Conservation (phyloP, 2,888 invertebrate species). For the Sabatieria punctata region DNA sequence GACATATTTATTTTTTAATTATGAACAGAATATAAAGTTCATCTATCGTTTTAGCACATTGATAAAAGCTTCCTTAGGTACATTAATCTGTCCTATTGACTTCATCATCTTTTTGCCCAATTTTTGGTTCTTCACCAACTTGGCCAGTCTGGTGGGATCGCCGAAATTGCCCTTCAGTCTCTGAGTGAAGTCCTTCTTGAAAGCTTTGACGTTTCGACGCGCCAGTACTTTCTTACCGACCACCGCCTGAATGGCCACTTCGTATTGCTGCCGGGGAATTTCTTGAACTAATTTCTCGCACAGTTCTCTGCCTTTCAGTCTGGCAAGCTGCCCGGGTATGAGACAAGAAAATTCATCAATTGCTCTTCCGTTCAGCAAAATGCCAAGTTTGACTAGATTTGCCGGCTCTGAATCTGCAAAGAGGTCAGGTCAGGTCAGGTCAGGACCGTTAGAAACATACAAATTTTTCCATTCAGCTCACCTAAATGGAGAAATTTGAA, state of each 20-base stretch:
- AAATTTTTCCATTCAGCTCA: too few species aligned
- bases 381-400: background rate
- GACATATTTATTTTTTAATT: too few species aligned
- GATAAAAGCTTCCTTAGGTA: slow-evolving; percentile 83
- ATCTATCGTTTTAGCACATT: slow-evolving; percentile 49
- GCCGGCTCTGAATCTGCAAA: too few species aligned
- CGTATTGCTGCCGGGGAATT: slow-evolving; percentile 68
- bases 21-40: background rate
- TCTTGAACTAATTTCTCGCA: slow-evolving; percentile 58
- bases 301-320: slow-evolving; percentile 48
- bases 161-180: slow-evolving; percentile 68
- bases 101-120: slow-evolving; percentile 88
- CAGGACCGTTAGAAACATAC: too few species aligned
- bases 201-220: slow-evolving; percentile 66
- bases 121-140: slow-evolving; percentile 67
- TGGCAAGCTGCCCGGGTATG: slow-evolving; percentile 53
- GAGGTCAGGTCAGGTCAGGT: too few species aligned
- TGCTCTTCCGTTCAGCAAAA: background rate
- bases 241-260: slow-evolving; percentile 65
- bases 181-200: slow-evolving; percentile 76
- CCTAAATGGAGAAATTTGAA: too few species aligned
- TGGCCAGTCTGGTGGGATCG: slow-evolving; percentile 70
- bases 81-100: slow-evolving; percentile 68
- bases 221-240: slow-evolving; percentile 60
- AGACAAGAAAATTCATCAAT: slow-evolving; percentile 61